Evolutionary conservation across 2,113 vertebrate genomes (phyloP).

Genomic region (Lichenostomus cassidix): DNA sequence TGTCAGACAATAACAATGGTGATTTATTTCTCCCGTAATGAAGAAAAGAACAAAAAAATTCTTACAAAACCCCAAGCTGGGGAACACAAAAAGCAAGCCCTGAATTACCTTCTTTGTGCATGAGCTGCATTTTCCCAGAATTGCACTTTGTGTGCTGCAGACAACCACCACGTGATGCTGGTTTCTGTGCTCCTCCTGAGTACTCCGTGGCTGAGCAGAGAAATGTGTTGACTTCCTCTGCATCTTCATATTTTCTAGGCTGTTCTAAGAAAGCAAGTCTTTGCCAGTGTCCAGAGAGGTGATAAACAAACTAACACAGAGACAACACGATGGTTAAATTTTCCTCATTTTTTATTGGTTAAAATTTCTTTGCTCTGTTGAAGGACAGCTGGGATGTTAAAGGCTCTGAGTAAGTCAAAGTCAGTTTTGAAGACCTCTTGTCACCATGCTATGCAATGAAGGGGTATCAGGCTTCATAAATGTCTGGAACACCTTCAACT

Average conservation of each 20-base stretch:
- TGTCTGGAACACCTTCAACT: not conserved
- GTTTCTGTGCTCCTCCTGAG: rapidly evolving
- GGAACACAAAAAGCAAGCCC: not conserved
- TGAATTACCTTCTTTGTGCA: not conserved
- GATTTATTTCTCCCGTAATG: not conserved
- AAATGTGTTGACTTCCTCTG: not conserved
- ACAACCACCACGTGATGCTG: rapidly evolving
- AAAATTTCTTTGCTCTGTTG: not conserved
- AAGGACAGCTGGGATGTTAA: not conserved
- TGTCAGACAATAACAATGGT: not conserved
- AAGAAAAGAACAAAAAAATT: not conserved
- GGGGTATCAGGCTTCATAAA: not conserved
- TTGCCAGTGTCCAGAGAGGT: not conserved
- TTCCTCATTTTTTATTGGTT: not conserved
- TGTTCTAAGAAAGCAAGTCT: not conserved
- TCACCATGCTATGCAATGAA: not conserved
- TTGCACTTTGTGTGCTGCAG: not conserved
- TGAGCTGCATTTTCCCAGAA: rapidly evolving
- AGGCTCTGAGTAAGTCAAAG: rapidly evolving
- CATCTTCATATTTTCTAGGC: not conserved
- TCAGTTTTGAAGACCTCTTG: not conserved
- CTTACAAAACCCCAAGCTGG: not conserved
- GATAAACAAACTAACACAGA: not conserved
- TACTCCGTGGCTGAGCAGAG: not conserved
- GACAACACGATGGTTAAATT: not conserved